A percentile compares a stretch with the other conserved stretches of the same genome.
Evolutionary conservation across 2,888 invertebrate genomes (phyloP).

Genomic region (Lobophora halterata): DNA sequence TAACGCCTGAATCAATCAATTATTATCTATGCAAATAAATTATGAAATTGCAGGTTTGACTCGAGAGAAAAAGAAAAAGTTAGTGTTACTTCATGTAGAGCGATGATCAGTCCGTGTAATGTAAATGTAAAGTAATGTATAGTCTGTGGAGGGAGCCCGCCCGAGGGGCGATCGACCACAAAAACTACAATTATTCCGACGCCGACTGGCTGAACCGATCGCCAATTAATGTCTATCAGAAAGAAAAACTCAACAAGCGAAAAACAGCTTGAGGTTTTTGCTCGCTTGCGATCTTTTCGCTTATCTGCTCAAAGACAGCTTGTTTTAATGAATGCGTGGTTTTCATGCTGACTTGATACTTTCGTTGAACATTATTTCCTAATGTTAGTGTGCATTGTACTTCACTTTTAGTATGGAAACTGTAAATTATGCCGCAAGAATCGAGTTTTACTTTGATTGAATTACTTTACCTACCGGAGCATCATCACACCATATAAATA

Average conservation of each 20-base stretch:
- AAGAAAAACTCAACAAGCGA: constrained; percentile 22
- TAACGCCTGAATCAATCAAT: no score
- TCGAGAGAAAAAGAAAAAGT: no score
- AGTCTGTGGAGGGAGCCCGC: no score
- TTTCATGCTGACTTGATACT: constrained; percentile 9
- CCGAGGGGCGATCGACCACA: constrained; percentile 2
- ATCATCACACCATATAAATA: background rate
- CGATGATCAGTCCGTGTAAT: no score
- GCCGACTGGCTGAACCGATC: constrained; percentile 13
- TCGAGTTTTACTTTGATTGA: background rate
- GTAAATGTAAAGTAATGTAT: no score
- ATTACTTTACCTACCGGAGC: no score
- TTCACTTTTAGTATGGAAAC: background rate
- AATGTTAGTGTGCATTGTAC: background rate
- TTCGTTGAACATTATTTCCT: constrained; percentile 6
- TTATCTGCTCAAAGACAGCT: constrained; percentile 19
- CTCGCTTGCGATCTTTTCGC: constrained; percentile 16
- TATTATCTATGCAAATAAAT: no score
- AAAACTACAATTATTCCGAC: constrained; percentile 20
- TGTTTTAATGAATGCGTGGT: constrained; percentile 23
- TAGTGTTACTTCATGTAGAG: no score
- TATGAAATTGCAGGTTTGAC: no score
- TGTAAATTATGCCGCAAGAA: background rate
- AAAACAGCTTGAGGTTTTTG: constrained; percentile 13
- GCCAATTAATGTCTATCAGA: constrained; percentile 29